Evolutionary conservation across 2,797 vertebrate genomes (phyloP), one percentile per base, ranked within the genome.

Genomic region (Vespertilio murinus): DNA sequence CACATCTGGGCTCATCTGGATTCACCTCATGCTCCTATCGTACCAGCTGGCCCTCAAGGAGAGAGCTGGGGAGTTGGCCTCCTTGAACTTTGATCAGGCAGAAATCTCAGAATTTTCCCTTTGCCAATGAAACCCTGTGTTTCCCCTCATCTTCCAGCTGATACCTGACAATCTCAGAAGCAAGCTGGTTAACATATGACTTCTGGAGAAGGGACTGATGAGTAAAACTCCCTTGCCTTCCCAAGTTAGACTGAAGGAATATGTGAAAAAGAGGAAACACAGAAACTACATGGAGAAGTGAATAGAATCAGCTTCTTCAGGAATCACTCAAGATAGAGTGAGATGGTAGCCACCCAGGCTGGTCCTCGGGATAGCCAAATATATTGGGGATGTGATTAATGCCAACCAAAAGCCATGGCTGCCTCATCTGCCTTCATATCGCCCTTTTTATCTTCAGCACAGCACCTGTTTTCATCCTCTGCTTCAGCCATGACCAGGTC

Each of bases 351-450:
- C 13, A 17, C 74, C 11, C 35, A 28, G 65, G 14, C 11, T 40
- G 28, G 17, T 59, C 33, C 42, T 64, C 4, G 33, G 47, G 35
- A 81, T 0, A 56, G 42, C 18, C 17, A n/a, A 1, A 30, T 18
- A 18, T 10, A 35, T 0, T 25, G 73, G 18, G 30, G 35, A 47
- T 67, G 47, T 49, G n/a, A n/a, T 35, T 3, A 20, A 47, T 16
- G 9, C 23, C 22, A 18, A 0, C 28, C 6, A 75, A 12, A 56
- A 61, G 4, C 61, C 13, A 22, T 0, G 33, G 49, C 30, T 1
- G 33, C 78, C 47, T 64, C 28, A 0, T 6, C 33, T 45, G 33
- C 23, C 9, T n/a, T 47, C 35, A n/a, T 22, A 0, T 5, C 0
- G 6, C 12, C 7, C 30, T 67, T 35, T 5, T 5, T 23, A n/a